Evolutionary conservation across 2,888 invertebrate species (phyloP).

Genomic region (Pandemis corylana): DNA sequence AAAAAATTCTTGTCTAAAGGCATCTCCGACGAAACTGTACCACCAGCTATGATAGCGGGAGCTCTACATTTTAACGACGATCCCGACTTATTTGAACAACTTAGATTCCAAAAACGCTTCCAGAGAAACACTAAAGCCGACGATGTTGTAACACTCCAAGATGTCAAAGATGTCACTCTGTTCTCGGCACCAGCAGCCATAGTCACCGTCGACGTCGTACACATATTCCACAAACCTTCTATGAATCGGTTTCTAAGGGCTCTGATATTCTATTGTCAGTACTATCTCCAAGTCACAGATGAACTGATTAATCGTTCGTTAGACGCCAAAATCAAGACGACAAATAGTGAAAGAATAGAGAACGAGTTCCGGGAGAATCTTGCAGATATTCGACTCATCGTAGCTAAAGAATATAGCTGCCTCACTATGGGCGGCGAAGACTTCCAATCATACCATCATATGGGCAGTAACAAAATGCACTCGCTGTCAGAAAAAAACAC

Average conservation of each 20-base stretch:
- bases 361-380: constrained; percentile 16
- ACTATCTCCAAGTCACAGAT: constrained; percentile 30
- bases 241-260: constrained; percentile 30
- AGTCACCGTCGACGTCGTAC: constrained; percentile 7
- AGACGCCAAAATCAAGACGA: constrained; percentile 14
- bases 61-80: constrained; percentile 21
- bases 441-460: constrained; percentile 22
- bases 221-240: constrained; percentile 21
- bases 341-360: constrained; percentile 12
- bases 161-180: constrained; percentile 27
- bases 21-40: not conserved
- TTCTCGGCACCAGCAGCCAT: constrained; percentile 19
- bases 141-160: constrained; percentile 33
- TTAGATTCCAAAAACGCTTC: constrained; percentile 23
- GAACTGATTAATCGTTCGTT: not conserved
- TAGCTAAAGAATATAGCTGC: constrained; percentile 34
- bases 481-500: not conserved
- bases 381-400: constrained; percentile 24
- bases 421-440: constrained; percentile 15
- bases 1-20: not conserved
- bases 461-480: not conserved
- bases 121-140: constrained; percentile 4
- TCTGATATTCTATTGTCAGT: constrained; percentile 38
- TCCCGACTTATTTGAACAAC: constrained; percentile 22
- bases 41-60: not conserved